Evolutionary conservation across 2,888 invertebrate species (phyloP).

Genomic region (Zele albiditarsus): DNA sequence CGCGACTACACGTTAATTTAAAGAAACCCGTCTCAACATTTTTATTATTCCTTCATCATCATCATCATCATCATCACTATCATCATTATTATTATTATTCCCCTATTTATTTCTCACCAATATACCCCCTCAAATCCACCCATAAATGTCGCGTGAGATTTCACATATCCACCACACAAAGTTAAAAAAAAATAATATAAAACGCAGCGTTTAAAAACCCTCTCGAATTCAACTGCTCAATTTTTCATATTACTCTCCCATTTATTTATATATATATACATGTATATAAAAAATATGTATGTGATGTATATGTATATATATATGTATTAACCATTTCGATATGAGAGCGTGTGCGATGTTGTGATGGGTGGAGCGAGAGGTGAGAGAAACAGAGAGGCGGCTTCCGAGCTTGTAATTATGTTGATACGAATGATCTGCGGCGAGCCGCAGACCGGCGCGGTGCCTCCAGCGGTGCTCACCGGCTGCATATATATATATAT

Average conservation of each 20-base stretch:
- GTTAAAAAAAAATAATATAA: not conserved
- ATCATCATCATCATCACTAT: no score
- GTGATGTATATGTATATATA: not conserved
- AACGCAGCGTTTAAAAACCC: not conserved
- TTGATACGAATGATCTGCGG: slow-evolving; percentile 74
- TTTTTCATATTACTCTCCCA: not conserved
- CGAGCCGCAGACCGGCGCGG: slow-evolving; percentile 66
- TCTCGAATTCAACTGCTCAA: not conserved
- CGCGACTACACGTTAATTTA: not conserved
- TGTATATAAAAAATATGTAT: not conserved
- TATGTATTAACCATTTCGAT: slow-evolving; percentile 28
- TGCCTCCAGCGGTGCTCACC: slow-evolving; percentile 70
- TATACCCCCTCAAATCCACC: not conserved
- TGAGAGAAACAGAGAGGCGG: slow-evolving; percentile 73
- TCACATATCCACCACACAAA: not conserved
- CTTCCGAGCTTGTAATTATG: slow-evolving; percentile 74
- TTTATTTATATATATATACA: not conserved
- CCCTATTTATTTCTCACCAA: not conserved
- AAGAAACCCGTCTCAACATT: not conserved
- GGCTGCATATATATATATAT: slow-evolving; percentile 54
- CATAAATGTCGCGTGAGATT: not conserved
- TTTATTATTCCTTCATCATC: not conserved
- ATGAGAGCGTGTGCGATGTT: slow-evolving; percentile 67
- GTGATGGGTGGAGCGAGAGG: slow-evolving; percentile 71
- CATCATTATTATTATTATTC: not conserved